Percentiles rank a stretch among this genome's conserved stretches.
Conservation (phyloP, 2,113 vertebrate genomes). For the Peromyscus leucopus region DNA sequence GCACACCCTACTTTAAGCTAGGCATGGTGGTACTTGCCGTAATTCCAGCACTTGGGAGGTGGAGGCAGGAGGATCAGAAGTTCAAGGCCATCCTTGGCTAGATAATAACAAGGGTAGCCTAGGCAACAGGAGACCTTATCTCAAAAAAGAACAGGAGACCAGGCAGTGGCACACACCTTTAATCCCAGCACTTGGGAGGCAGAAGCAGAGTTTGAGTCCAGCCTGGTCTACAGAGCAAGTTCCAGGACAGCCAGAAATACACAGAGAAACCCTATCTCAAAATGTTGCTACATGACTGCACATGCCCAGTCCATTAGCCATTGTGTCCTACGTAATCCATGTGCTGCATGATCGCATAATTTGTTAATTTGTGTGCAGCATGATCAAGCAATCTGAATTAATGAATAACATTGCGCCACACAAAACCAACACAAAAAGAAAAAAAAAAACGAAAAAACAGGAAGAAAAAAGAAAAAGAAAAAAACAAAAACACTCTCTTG, state of each 20-base stretch:
- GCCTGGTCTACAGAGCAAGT: background rate
- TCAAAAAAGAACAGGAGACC: background rate
- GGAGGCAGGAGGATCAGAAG: background rate
- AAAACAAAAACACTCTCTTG: background rate
- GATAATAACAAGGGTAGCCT: background rate
- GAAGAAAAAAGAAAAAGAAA: rapidly evolving
- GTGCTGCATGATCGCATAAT: too few relatives aligned
- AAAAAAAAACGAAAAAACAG: rapidly evolving
- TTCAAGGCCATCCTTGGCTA: background rate
- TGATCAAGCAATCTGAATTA: too few relatives aligned
- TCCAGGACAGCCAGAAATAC: background rate
- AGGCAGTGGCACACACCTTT: background rate
- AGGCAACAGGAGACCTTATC: background rate
- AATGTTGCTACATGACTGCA: too few relatives aligned
- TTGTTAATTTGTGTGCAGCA: too few relatives aligned
- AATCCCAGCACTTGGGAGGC: background rate
- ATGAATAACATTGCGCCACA: too few relatives aligned
- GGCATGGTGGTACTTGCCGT: too few relatives aligned
- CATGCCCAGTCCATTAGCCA: too few relatives aligned
- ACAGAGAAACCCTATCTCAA: background rate
- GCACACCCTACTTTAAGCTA: background rate
- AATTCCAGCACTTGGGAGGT: background rate
- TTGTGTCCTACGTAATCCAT: too few relatives aligned
- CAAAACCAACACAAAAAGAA: background rate
- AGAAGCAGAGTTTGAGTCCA: background rate